A percentile compares a stretch with the other conserved stretches of the same genome.
phyloP scores from a whole-genome alignment of 2,888 invertebrate species.

The Trissoscelio sp. region DNA sequence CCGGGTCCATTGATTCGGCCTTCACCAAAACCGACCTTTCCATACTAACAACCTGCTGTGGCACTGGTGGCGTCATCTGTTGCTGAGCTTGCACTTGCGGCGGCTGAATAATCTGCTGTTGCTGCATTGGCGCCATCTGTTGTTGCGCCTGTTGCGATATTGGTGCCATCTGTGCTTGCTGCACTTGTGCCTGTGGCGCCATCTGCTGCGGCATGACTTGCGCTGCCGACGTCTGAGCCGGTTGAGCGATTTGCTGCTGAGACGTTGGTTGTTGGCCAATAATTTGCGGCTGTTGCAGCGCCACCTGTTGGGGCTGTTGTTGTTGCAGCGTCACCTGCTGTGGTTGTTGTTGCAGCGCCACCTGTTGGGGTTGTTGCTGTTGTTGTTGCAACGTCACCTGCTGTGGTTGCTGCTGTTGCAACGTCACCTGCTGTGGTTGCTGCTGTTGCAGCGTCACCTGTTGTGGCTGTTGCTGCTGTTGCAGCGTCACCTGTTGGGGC shows the following conservation, averaged over 20 bases:
- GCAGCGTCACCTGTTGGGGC: too few species aligned
- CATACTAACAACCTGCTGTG: conserved; percentile 53
- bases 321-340: too few species aligned
- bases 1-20: conserved; percentile 54
- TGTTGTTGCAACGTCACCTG: too few species aligned
- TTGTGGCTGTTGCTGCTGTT: too few species aligned
- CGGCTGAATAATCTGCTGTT: conserved; percentile 69
- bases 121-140: conserved; percentile 25
- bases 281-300: not conserved
- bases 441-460: conserved; percentile 69
- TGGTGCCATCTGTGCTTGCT: too few species aligned
- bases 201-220: conserved; percentile 50
- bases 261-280: not conserved
- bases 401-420: too few species aligned
- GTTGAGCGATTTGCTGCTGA: conserved; percentile 54
- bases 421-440: not conserved
- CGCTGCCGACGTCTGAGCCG: conserved; percentile 4
- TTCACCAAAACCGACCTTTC: conserved; percentile 30
- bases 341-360: not conserved
- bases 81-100: conserved; percentile 69
- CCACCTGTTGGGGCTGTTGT: not conserved
- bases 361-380: too few species aligned
- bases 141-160: too few species aligned
- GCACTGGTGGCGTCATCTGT: conserved; percentile 68
- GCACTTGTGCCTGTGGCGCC: too few species aligned